Conservation (phyloP, 2,888 invertebrate genomes). For the Linnaemya vulpina region DNA sequence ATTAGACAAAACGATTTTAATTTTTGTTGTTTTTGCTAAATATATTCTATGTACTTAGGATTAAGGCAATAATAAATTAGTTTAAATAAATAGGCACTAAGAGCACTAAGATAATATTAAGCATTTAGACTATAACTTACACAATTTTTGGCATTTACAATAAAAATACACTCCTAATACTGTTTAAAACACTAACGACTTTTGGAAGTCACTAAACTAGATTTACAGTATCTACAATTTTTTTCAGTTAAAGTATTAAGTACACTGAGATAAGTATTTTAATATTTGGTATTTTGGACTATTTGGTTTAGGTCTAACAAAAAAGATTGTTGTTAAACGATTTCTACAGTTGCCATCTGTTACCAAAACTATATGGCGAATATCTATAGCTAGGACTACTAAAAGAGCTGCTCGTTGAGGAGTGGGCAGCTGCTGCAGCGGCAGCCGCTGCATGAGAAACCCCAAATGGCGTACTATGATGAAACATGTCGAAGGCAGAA, state of each 20-base stretch:
- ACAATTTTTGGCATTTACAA: constrained; percentile 64
- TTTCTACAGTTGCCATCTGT: constrained; percentile 82
- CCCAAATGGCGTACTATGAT: constrained; percentile 83
- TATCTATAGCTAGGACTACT: constrained; percentile 83
- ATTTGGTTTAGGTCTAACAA: constrained; percentile 42
- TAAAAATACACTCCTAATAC: constrained; percentile 54
- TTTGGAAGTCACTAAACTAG: constrained; percentile 21
- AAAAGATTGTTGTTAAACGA: not conserved
- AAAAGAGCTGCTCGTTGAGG: constrained; percentile 79
- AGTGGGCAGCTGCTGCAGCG: constrained; percentile 78
- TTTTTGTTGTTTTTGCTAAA: constrained; percentile 9
- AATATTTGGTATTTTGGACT: constrained; percentile 61
- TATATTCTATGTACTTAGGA: constrained; percentile 49
- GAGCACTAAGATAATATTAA: constrained; percentile 46
- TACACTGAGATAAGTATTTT: constrained; percentile 48
- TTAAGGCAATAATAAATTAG: constrained; percentile 40
- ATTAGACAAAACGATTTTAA: constrained; percentile 53
- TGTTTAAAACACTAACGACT: constrained; percentile 64
- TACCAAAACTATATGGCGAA: constrained; percentile 82
- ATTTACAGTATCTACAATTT: constrained; percentile 63
- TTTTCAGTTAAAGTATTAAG: constrained; percentile 29
- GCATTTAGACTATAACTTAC: constrained; percentile 59
- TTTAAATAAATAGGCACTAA: constrained; percentile 72
- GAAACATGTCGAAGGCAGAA: constrained; percentile 83
- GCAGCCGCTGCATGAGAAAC: constrained; percentile 80